These are phyloP conservation scores for Sinonovacula constricta DNA, from an alignment of 1,140 invertebrate genomes.

Conservation along the genomic window DNA sequence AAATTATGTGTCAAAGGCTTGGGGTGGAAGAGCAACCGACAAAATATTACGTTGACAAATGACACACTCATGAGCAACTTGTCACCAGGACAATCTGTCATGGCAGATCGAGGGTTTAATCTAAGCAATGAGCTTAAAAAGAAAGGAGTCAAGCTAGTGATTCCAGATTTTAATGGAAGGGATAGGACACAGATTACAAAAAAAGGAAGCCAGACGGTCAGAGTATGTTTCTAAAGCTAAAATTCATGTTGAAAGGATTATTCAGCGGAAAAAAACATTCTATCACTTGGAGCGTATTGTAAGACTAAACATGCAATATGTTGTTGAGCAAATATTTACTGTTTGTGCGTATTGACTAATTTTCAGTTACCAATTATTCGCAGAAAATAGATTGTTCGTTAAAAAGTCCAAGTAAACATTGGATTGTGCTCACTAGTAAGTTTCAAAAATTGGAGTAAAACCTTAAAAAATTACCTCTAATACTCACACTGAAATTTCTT, in stretches of 20 bases:
- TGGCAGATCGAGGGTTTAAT: constrained; percentile 30
- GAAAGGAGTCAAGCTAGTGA: constrained; percentile 10
- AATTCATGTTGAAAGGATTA: constrained; percentile 26
- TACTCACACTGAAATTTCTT: too few species aligned
- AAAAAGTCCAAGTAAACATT: too few species aligned
- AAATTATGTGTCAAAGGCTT: constrained; percentile 14
- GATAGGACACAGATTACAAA: constrained; percentile 13
- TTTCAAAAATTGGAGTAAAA: too few species aligned
- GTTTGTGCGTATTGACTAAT: too few species aligned
- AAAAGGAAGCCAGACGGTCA: too few species aligned
- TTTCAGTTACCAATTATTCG: too few species aligned
- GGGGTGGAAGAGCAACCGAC: constrained; percentile 16
- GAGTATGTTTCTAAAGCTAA: too few species aligned
- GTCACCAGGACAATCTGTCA: not conserved
- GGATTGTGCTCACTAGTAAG: too few species aligned
- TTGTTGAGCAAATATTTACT: constrained; percentile 15
- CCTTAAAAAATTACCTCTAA: too few species aligned
- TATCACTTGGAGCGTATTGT: too few species aligned
- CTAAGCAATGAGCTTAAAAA: constrained; percentile 12
- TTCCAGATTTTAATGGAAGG: constrained; percentile 16
- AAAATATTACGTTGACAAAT: constrained; percentile 24
- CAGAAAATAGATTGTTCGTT: too few species aligned
- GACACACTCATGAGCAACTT: not conserved
- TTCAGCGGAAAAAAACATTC: constrained; percentile 27
- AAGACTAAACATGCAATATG: constrained; percentile 36